Conservation (phyloP, 1,140 invertebrate species). For the Pristionchus pacificus region DNA sequence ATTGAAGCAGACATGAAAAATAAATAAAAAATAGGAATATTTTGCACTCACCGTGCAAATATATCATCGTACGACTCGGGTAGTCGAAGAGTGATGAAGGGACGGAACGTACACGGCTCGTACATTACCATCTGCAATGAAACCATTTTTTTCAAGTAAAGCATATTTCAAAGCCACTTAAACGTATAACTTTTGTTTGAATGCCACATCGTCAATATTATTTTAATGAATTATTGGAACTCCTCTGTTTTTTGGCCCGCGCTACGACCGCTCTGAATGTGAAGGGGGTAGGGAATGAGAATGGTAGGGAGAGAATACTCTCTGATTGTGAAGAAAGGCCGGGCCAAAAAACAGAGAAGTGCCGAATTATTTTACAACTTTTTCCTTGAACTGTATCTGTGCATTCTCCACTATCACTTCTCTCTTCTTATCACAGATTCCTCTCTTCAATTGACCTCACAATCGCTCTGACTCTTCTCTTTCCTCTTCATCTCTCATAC, state of each 20-base stretch:
- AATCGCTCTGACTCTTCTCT: neutral
- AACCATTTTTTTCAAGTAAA: too few relatives aligned
- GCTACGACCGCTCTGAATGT: too few relatives aligned
- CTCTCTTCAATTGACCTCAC: neutral
- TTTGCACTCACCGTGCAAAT: conserved; percentile 18
- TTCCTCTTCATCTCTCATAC: conserved; percentile 5
- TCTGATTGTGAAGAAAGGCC: conserved; percentile 6
- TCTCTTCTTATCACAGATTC: neutral
- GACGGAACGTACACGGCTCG: conserved; percentile 14
- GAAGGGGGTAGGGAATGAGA: too few relatives aligned
- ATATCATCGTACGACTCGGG: conserved; percentile 22
- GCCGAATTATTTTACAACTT: conserved; percentile 20
- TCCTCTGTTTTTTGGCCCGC: too few relatives aligned
- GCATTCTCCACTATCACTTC: too few relatives aligned
- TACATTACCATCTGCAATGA: too few relatives aligned
- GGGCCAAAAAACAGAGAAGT: too few relatives aligned
- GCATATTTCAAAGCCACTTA: too few relatives aligned
- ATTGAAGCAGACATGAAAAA: neutral
- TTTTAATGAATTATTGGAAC: conserved; percentile 17
- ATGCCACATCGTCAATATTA: too few relatives aligned
- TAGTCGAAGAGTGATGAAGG: neutral
- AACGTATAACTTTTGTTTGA: too few relatives aligned
- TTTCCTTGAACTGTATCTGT: conserved; percentile 3
- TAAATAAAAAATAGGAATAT: neutral
- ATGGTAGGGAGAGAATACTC: too few relatives aligned